phyloP scores from a whole-genome alignment of 92 coral and sea anemone genomes.

The Desmophyllum pertusum region DNA sequence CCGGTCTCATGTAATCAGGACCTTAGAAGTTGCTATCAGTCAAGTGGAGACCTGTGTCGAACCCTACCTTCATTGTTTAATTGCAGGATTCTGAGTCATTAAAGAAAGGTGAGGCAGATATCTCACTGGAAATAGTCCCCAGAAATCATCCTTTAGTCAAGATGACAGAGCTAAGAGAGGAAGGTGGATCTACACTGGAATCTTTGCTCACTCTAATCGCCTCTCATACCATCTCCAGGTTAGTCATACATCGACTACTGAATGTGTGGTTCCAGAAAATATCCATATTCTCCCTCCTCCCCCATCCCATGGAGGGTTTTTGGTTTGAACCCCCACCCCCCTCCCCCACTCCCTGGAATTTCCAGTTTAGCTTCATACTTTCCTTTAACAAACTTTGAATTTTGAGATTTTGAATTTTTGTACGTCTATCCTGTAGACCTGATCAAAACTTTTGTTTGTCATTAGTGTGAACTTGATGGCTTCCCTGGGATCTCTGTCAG shows the following conservation, averaged over 20 bases:
- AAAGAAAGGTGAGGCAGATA: slow-evolving; percentile 81
- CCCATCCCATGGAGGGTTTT: too few relatives aligned
- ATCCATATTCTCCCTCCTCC: too few relatives aligned
- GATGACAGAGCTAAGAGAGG: slow-evolving; percentile 95
- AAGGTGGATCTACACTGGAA: slow-evolving; percentile 94
- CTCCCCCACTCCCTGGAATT: too few relatives aligned
- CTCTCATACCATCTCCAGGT: slow-evolving; percentile 98
- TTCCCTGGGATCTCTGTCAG: slow-evolving; percentile 93
- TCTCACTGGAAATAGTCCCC: slow-evolving; percentile 84
- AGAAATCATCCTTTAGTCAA: slow-evolving; percentile 90
- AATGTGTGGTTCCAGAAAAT: too few relatives aligned
- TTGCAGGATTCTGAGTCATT: slow-evolving; percentile 77
- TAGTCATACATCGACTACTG: not conserved
- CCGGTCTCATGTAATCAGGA: too few relatives aligned
- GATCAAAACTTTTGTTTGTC: not conserved
- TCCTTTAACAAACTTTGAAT: too few relatives aligned
- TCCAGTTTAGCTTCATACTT: too few relatives aligned
- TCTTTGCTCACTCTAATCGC: slow-evolving; percentile 93
- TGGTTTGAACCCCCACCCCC: too few relatives aligned
- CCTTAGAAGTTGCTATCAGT: too few relatives aligned
- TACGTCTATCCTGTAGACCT: not conserved
- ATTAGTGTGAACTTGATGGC: slow-evolving; percentile 98
- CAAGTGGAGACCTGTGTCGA: too few relatives aligned
- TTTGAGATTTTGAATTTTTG: not conserved
- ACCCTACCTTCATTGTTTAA: too few relatives aligned